Evolutionary conservation across 2,797 vertebrate genomes (phyloP).

Genomic region (Delichon dasypus): DNA sequence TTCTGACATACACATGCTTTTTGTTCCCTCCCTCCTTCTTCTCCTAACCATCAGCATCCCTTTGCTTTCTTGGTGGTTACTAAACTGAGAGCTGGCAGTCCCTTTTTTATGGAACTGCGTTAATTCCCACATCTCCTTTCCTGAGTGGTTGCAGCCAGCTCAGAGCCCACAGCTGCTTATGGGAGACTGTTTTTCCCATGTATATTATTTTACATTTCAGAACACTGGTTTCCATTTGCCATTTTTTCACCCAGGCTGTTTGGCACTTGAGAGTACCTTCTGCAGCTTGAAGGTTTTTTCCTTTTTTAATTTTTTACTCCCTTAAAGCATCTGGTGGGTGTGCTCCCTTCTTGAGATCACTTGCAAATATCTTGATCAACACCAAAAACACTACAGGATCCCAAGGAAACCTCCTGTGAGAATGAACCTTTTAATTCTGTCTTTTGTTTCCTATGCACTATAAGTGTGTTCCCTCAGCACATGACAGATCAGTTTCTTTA

Average conservation of each 20-base stretch:
- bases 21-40: background rate
- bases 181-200: background rate
- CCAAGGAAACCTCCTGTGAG: background rate
- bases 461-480: background rate
- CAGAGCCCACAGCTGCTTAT: background rate
- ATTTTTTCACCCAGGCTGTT: background rate
- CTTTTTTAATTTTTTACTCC: background rate
- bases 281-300: background rate
- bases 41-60: background rate
- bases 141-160: background rate
- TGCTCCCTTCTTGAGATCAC: background rate
- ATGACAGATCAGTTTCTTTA: background rate
- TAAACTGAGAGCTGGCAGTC: background rate
- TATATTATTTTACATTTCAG: background rate
- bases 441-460: background rate
- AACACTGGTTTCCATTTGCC: background rate
- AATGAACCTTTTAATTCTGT: background rate
- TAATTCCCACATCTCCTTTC: background rate
- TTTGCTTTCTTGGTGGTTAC: background rate
- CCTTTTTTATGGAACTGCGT: background rate
- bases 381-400: background rate
- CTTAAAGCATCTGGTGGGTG: background rate
- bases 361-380: background rate
- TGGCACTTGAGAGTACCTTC: background rate
- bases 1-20: fast-evolving